Evolutionary conservation across 2,113 vertebrate genomes (phyloP).

Genomic region (Okapia johnstoni): DNA sequence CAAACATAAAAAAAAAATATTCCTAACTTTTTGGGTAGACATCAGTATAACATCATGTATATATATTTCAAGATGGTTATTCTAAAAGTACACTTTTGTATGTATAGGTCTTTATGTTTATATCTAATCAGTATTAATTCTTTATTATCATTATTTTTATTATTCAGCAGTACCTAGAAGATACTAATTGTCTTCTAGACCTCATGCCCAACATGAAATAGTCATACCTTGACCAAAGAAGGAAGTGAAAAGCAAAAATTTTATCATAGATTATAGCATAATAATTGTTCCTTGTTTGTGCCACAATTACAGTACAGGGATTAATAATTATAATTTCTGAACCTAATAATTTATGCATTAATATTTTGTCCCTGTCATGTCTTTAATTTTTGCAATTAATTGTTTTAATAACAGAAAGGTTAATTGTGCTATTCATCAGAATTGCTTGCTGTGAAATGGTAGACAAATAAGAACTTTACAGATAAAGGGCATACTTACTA

Average conservation of each 20-base stretch:
- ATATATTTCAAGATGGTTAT: not conserved
- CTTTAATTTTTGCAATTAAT: constrained; percentile 83
- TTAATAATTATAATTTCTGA: constrained; percentile 82
- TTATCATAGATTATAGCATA: constrained; percentile 66
- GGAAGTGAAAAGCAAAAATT: constrained; percentile 64
- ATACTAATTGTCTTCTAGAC: not conserved
- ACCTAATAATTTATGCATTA: constrained; percentile 83
- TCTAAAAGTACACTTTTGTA: not conserved
- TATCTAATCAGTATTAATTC: not conserved
- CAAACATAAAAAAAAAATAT: not conserved
- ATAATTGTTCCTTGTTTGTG: constrained; percentile 77
- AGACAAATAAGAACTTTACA: constrained; percentile 77
- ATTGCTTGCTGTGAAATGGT: constrained; percentile 72
- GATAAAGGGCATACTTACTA: constrained; percentile 75
- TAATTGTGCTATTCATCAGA: constrained; percentile 84
- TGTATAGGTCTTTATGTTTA: not conserved
- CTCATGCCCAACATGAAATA: constrained; percentile 16
- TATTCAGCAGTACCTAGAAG: not conserved
- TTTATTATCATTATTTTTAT: not conserved
- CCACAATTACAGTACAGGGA: constrained; percentile 73
- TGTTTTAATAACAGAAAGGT: constrained; percentile 82
- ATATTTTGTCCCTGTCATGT: constrained; percentile 79
- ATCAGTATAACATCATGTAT: not conserved
- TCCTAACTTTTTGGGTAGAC: not conserved
- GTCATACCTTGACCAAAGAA: constrained; percentile 26